Base-by-base conservation (phyloP, 2,113 vertebrate genomes). In the Hipposideros armiger region DNA sequence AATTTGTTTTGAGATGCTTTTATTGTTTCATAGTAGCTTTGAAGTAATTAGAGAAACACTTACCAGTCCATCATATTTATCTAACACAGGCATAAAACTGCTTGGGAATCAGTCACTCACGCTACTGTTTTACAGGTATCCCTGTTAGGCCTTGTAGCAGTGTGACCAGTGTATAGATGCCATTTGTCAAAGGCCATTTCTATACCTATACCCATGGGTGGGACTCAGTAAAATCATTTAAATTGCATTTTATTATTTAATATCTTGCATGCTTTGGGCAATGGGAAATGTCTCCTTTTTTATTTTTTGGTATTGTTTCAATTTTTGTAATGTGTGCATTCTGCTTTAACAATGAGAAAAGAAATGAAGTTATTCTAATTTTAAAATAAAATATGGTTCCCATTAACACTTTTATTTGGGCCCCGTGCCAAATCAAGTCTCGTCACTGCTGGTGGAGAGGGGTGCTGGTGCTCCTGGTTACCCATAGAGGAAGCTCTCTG, bases 11-110 rank as follows among this genome's bases (percentile, higher is more conserved):
- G 54, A 70, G 40, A 81, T 40, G 58, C 22, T 81, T 95, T 94
- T 82, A 82, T 70, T 84, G 30, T 91, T 95, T 72, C 80, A 13
- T 76, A 80, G 36, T 64, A 74, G 58, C 45, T 40, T 62, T 96
- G 85, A 90, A 83, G 92, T 83, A 69, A 62, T 80, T 92, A 58
- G 58, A 70, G 50, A 93, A 83, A 24, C 28, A 60, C 74, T 97
- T 87, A 28, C 73, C 32, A 94, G 80, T 50, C 36, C 11, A 30
- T 73, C 56, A 0, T 77, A 17, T 78, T 87, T 69, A 58, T 64
- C 81, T 70, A 50, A 20, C 26, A 62, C 50, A 40, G 10, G 69
- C 85, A 78, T 45, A 30, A 85, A 92, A 64, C 60, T 85, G 40
- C 4, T 67, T 74, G 76, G 56, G 20, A 80, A 74, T 54, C 87